A percentile compares a stretch with the other conserved stretches of the same genome.
Evolutionary conservation across 2,113 vertebrate genomes (phyloP).

Genomic region (Strigops habroptila): DNA sequence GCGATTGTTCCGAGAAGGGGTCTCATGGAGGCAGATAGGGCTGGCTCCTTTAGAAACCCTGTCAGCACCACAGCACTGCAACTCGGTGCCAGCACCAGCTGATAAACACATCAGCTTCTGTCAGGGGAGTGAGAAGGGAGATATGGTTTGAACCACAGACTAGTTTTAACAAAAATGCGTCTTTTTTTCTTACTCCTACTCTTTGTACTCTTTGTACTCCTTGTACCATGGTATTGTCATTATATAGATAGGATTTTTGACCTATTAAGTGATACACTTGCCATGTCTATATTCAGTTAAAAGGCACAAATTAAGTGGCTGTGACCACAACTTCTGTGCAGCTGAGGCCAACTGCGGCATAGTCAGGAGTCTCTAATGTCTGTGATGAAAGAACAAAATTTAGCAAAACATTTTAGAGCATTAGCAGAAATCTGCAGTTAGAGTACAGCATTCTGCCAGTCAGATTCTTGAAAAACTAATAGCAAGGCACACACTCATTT

Average conservation of each 20-base stretch:
- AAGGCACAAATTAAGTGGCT: not conserved
- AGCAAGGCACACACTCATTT: slow-evolving; percentile 1
- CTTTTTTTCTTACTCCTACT: not conserved
- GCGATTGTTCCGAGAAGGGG: not conserved
- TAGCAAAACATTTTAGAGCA: not conserved
- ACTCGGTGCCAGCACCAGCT: not conserved
- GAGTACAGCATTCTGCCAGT: not conserved
- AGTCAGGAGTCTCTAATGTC: not conserved
- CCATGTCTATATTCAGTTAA: not conserved
- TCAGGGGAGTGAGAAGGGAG: not conserved
- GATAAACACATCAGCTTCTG: not conserved
- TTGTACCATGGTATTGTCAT: not conserved
- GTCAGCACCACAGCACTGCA: accelerated
- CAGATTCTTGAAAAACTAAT: slow-evolving; percentile 23
- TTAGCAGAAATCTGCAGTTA: not conserved
- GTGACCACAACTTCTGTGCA: not conserved
- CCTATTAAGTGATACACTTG: not conserved
- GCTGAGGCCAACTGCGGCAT: not conserved
- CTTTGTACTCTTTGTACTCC: not conserved
- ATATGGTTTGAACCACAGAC: not conserved
- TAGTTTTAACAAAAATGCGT: not conserved
- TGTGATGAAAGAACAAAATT: not conserved
- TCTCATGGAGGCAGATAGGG: not conserved
- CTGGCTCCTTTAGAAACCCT: not conserved
- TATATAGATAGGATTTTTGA: not conserved